These are phyloP conservation scores for Pardalotus punctatus DNA, from an alignment of 2,113 vertebrate genomes.

Conservation along the genomic window DNA sequence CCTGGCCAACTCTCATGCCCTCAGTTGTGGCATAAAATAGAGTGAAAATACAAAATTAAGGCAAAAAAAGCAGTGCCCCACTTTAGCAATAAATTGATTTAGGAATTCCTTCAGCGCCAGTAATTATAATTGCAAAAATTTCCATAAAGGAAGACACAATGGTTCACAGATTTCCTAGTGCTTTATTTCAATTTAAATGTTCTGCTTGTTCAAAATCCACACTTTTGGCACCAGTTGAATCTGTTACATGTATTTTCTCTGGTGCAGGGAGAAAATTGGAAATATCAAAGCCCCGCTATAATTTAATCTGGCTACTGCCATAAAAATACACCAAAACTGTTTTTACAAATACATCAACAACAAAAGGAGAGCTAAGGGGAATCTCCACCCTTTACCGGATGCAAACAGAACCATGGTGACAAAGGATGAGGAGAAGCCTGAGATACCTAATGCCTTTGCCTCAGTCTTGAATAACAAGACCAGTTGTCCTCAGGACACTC, in stretches of 20 bases:
- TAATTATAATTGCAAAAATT: not conserved
- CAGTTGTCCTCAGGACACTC: too few relatives aligned
- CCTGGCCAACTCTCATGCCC: not conserved
- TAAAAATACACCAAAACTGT: not conserved
- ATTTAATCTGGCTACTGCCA: not conserved
- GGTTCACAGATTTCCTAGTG: not conserved
- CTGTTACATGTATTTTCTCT: not conserved
- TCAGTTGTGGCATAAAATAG: not conserved
- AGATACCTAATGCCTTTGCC: not conserved
- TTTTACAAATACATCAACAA: not conserved
- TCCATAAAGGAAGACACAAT: not conserved
- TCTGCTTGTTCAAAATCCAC: not conserved
- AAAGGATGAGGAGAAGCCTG: not conserved
- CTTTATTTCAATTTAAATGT: not conserved
- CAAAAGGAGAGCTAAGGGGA: not conserved
- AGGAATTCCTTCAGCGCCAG: not conserved
- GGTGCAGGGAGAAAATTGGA: not conserved
- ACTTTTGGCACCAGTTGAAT: not conserved
- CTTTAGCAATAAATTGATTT: not conserved
- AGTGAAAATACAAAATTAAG: not conserved
- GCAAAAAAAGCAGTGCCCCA: not conserved
- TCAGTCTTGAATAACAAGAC: not conserved
- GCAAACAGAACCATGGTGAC: not conserved
- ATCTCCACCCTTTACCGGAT: not conserved
- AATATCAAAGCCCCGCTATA: not conserved